These are phyloP conservation scores for Donacobius atricapilla DNA, from an alignment of 2,113 vertebrate species.

Conservation along the genomic window DNA sequence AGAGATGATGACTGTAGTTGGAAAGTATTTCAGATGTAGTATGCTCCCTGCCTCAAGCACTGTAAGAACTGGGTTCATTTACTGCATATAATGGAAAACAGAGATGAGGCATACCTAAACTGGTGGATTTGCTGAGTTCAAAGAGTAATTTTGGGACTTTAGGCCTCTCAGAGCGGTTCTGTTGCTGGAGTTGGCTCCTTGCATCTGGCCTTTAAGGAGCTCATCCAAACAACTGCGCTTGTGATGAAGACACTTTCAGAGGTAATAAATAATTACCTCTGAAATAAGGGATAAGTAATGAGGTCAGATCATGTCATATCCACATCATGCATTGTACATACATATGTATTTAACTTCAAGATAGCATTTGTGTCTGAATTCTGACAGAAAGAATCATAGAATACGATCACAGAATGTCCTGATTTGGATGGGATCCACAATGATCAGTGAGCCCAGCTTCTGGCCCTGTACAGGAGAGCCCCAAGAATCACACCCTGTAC, in stretches of 20 bases:
- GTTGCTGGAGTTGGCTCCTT: background rate
- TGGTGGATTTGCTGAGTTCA: background rate
- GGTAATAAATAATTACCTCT: background rate
- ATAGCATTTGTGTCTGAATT: background rate
- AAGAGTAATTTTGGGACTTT: background rate
- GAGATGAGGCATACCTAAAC: background rate
- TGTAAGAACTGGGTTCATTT: background rate
- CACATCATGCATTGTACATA: background rate
- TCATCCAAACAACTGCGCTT: background rate
- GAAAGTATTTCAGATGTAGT: background rate
- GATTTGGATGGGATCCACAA: background rate
- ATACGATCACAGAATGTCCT: background rate
- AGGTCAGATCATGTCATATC: background rate
- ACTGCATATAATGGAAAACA: background rate
- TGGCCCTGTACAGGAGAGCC: background rate
- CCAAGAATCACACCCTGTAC: fast-evolving
- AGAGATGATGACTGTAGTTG: background rate
- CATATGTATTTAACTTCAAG: background rate
- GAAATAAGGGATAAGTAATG: background rate
- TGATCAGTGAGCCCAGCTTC: background rate
- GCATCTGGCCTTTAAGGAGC: background rate
- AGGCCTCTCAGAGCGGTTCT: background rate
- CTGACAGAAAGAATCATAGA: background rate
- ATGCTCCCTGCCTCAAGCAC: background rate
- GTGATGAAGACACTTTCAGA: background rate